Percentiles rank a stretch among this genome's conserved stretches.
phyloP scores from a whole-genome alignment of 2,113 vertebrate genomes.

The Plectropomus leopardus region DNA sequence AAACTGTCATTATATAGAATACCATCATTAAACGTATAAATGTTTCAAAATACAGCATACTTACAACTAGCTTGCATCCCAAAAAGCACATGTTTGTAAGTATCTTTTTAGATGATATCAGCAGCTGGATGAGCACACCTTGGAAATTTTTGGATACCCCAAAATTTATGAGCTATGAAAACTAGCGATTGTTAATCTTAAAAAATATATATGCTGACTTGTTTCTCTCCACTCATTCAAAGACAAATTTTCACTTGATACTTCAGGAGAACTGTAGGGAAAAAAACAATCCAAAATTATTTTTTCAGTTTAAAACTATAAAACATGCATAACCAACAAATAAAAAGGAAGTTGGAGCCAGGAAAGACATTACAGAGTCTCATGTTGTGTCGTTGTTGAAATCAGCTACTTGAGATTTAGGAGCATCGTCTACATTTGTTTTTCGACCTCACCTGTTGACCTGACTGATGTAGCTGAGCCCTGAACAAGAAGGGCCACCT shows the following conservation, averaged over 20 bases:
- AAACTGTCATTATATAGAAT: too few relatives aligned
- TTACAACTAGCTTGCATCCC: too few relatives aligned
- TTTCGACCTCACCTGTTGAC: conserved; percentile 20
- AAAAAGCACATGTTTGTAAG: neutral
- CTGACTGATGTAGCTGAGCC: neutral
- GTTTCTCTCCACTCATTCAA: too few relatives aligned
- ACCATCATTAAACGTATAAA: too few relatives aligned
- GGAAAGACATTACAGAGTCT: neutral
- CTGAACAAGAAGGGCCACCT: neutral
- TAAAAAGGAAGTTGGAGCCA: neutral
- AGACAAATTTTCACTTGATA: neutral
- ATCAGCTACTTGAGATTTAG: conserved; percentile 42
- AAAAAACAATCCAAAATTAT: too few relatives aligned
- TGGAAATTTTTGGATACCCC: too few relatives aligned
- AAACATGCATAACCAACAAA: too few relatives aligned
- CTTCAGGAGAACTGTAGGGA: neutral
- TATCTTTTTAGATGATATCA: neutral
- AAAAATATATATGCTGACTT: too few relatives aligned
- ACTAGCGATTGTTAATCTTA: too few relatives aligned
- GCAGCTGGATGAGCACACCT: neutral
- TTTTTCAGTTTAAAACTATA: too few relatives aligned
- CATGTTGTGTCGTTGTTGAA: neutral
- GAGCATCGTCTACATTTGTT: conserved; percentile 8
- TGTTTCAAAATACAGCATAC: too few relatives aligned
- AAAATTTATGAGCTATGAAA: too few relatives aligned